Conservation (phyloP, 2,113 vertebrate species). For the Mungos mungo region DNA sequence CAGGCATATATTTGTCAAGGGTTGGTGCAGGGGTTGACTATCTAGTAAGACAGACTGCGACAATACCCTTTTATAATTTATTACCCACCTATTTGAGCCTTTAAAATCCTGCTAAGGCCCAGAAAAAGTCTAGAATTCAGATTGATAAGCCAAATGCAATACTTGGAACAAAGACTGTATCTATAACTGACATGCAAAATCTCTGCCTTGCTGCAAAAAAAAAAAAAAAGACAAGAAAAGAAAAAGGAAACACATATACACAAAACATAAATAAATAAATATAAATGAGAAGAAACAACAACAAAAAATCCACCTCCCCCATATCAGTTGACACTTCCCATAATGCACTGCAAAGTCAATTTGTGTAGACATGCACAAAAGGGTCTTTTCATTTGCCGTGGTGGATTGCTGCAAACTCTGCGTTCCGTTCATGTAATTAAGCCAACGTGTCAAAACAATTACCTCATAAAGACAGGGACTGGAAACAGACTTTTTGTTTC, state of each 20-base stretch:
- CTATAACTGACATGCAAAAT: constrained; percentile 7
- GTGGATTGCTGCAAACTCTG: neutral
- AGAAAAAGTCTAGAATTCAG: constrained; percentile 16
- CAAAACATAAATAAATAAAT: constrained; percentile 28
- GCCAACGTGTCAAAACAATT: constrained; percentile 68
- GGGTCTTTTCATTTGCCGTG: neutral
- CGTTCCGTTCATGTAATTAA: constrained; percentile 67
- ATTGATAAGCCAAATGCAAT: neutral
- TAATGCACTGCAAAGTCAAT: neutral
- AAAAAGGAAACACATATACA: neutral
- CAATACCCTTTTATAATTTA: neutral
- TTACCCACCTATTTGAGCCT: neutral
- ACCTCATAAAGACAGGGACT: constrained; percentile 29
- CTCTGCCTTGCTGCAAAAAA: neutral
- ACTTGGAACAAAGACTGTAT: neutral
- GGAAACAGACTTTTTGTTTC: neutral
- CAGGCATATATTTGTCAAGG: neutral
- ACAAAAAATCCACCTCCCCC: neutral
- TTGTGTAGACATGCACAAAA: constrained; percentile 5
- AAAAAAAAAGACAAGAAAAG: neutral
- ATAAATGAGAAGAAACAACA: constrained; percentile 51
- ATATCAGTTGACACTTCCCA: constrained; percentile 48
- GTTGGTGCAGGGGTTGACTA: neutral
- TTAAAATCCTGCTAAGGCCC: neutral
- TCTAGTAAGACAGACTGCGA: neutral